phyloP scores from a whole-genome alignment of 2,888 invertebrate species.

The Dolichopus griseipennis region DNA sequence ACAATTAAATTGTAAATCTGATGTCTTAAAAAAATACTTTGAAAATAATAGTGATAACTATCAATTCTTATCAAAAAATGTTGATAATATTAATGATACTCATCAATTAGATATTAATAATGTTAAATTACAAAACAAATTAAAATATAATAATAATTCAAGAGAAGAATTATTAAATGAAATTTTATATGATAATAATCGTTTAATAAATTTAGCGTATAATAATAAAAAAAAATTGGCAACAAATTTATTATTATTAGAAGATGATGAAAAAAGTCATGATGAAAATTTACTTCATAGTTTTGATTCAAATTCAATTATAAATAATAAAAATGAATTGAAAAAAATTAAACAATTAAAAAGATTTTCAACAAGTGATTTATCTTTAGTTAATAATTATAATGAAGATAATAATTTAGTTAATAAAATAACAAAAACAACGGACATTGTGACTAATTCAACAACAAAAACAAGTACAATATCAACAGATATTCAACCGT shows the following conservation, averaged over 20 bases:
- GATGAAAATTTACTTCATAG: not conserved
- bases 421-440: slow-evolving; percentile 2
- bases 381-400: not conserved
- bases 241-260: not conserved
- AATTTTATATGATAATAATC: slow-evolving; percentile 1
- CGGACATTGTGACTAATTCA: slow-evolving; percentile 11
- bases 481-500: slow-evolving; percentile 11
- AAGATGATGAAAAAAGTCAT: not conserved
- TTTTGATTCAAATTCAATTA: not conserved
- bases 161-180: slow-evolving; percentile 4
- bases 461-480: slow-evolving; percentile 12
- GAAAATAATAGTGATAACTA: not conserved
- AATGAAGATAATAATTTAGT: not conserved
- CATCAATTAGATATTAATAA: not conserved
- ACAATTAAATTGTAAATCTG: not conserved
- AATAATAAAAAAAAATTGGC: not conserved
- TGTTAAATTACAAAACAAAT: not conserved
- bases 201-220: not conserved
- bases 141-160: not conserved
- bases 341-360: not conserved
- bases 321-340: not conserved
- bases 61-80: not conserved
- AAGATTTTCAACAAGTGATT: not conserved
- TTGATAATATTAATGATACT: not conserved
- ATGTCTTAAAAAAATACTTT: not conserved